Evolutionary conservation across 2,797 vertebrate genomes (phyloP).

Genomic region (Vultur gryphus): DNA sequence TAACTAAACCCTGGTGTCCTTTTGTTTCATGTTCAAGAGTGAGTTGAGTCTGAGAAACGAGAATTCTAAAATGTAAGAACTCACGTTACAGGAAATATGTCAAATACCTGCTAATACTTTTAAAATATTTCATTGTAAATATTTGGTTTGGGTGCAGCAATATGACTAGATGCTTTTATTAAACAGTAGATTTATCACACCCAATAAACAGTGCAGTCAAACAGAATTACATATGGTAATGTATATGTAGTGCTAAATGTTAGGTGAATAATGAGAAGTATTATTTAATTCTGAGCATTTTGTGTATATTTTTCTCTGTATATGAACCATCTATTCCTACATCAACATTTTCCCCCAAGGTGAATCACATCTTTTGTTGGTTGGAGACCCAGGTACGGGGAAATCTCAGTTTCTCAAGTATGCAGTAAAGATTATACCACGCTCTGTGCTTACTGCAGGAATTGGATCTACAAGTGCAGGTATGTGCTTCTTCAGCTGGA

Average conservation of each 20-base stretch:
- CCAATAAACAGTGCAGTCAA: background rate
- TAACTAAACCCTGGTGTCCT: background rate
- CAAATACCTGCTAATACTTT: background rate
- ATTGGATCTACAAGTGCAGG: constrained; percentile 97
- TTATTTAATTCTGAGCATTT: background rate
- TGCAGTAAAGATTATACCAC: constrained; percentile 90
- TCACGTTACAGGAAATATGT: background rate
- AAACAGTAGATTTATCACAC: background rate
- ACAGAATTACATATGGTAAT: background rate
- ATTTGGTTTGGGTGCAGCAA: background rate
- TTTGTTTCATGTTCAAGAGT: background rate
- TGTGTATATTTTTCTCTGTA: background rate
- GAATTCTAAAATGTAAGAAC: background rate
- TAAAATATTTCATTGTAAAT: background rate
- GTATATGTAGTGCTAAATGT: background rate
- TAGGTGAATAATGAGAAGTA: background rate
- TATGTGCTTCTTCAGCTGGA: constrained; percentile 50
- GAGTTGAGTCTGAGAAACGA: background rate
- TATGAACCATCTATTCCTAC: background rate
- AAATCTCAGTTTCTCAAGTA: constrained; percentile 98
- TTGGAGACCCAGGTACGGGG: constrained; percentile 95
- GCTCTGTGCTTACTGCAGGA: constrained; percentile 93
- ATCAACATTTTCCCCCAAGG: constrained; percentile 71
- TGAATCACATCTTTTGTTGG: constrained; percentile 93
- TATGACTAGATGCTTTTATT: background rate